phyloP scores from a whole-genome alignment of 2,888 invertebrate species.

The Neoitamus cyanurus region DNA sequence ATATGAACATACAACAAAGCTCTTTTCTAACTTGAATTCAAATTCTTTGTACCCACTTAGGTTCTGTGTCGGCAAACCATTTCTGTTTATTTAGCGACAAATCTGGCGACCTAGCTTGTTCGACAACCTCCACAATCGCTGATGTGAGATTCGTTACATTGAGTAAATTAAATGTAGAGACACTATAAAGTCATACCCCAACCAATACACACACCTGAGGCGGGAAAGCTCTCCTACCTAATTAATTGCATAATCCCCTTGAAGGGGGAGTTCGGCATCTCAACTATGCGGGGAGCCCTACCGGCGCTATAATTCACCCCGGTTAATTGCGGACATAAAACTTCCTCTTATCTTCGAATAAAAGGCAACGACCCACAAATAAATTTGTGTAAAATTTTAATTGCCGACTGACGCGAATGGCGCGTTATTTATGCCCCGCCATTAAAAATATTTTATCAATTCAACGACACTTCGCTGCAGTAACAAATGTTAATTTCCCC shows the following conservation, averaged over 20 bases:
- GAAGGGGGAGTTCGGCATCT: not conserved
- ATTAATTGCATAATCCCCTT: not conserved
- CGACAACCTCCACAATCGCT: too few species aligned
- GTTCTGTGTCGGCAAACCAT: too few species aligned
- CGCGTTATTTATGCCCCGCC: not conserved
- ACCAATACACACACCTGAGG: too few species aligned
- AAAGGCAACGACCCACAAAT: not conserved
- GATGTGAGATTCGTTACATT: too few species aligned
- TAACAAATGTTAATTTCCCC: constrained; percentile 12
- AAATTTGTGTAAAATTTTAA: constrained; percentile 23
- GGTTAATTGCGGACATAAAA: constrained; percentile 12
- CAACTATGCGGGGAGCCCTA: not conserved
- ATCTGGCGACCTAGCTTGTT: too few species aligned
- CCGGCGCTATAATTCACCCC: constrained; percentile 70
- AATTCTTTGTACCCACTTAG: too few species aligned
- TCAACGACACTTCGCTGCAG: constrained; percentile 23
- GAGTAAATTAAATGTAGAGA: too few species aligned
- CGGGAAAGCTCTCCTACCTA: not conserved
- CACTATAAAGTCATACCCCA: too few species aligned
- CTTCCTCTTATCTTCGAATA: constrained; percentile 21
- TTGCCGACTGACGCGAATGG: not conserved
- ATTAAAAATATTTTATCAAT: constrained; percentile 40
- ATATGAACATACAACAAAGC: too few species aligned
- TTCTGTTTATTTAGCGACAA: too few species aligned
- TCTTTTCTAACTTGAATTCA: too few species aligned